Percentiles rank a stretch among this genome's conserved stretches.
Evolutionary conservation across 1,140 invertebrate genomes (phyloP).

Genomic region (Nasonia vitripennis): DNA sequence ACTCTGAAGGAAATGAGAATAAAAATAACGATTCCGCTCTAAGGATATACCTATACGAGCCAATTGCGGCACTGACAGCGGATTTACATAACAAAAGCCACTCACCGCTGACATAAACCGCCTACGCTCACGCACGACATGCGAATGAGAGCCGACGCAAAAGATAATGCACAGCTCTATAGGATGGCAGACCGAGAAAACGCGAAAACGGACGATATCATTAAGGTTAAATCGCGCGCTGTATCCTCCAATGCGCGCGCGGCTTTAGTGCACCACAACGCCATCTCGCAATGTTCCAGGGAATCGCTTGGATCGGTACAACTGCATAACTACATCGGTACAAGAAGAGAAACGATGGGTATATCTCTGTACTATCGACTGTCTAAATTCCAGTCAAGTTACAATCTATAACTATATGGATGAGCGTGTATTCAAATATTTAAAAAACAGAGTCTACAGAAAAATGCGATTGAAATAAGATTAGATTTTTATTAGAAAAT

Average conservation of each 20-base stretch:
- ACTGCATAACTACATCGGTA: too few relatives aligned
- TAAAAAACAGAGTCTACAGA: too few relatives aligned
- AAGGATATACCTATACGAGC: neutral
- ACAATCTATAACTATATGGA: too few relatives aligned
- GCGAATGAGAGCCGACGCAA: neutral
- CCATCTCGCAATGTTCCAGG: neutral
- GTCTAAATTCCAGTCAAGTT: too few relatives aligned
- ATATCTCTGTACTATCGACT: slow-evolving; percentile 3
- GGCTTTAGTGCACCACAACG: neutral
- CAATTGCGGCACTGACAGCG: neutral
- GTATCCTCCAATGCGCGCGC: neutral
- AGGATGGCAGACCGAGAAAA: slow-evolving; percentile 9
- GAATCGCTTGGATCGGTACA: neutral
- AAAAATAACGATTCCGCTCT: neutral
- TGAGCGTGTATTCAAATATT: too few relatives aligned
- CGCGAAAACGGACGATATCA: slow-evolving; percentile 7
- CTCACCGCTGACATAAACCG: neutral
- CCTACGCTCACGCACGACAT: neutral
- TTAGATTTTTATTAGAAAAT: neutral
- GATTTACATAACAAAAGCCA: slow-evolving; percentile 36
- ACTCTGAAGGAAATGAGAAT: neutral
- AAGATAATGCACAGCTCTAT: slow-evolving; percentile 8
- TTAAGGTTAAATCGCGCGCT: slow-evolving; percentile 25
- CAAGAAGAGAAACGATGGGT: neutral
- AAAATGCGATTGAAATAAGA: too few relatives aligned